A percentile compares a stretch with the other conserved stretches of the same genome.
Evolutionary conservation across 2,888 invertebrate species (phyloP).

Genomic region (Busseola fusca): DNA sequence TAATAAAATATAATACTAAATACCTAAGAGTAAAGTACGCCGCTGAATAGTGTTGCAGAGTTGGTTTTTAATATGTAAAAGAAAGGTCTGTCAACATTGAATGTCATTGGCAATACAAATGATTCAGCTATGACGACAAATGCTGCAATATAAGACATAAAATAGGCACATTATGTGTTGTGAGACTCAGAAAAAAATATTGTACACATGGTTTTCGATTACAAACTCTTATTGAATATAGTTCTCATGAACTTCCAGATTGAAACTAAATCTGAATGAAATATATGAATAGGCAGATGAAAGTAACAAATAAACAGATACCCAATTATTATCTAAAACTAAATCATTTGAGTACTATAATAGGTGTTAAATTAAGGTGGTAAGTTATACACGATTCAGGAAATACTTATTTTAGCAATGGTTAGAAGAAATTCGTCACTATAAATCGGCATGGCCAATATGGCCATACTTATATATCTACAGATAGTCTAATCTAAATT

Average conservation of each 20-base stretch:
- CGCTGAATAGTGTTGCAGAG: slow-evolving; percentile 18
- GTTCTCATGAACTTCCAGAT: background rate
- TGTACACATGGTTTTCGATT: background rate
- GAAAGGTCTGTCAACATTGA: slow-evolving; percentile 32
- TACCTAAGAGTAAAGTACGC: slow-evolving; percentile 34
- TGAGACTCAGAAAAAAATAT: background rate
- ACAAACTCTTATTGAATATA: background rate
- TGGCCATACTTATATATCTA: background rate
- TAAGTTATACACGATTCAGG: background rate
- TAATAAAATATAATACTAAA: background rate
- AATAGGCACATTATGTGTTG: slow-evolving; percentile 1
- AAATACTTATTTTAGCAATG: background rate
- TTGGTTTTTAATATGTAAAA: slow-evolving; percentile 19
- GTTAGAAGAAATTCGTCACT: background rate
- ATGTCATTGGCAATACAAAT: background rate
- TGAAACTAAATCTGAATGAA: background rate
- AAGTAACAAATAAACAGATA: background rate
- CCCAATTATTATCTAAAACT: slow-evolving; percentile 5
- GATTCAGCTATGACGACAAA: background rate
- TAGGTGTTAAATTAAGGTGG: background rate
- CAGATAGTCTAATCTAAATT: background rate
- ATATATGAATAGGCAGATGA: background rate
- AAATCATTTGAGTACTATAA: background rate
- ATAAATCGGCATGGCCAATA: too few relatives aligned
- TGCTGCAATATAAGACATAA: slow-evolving; percentile 20